phyloP scores from a whole-genome alignment of 2,888 invertebrate species.

The Hirtodrosophila duncani region DNA sequence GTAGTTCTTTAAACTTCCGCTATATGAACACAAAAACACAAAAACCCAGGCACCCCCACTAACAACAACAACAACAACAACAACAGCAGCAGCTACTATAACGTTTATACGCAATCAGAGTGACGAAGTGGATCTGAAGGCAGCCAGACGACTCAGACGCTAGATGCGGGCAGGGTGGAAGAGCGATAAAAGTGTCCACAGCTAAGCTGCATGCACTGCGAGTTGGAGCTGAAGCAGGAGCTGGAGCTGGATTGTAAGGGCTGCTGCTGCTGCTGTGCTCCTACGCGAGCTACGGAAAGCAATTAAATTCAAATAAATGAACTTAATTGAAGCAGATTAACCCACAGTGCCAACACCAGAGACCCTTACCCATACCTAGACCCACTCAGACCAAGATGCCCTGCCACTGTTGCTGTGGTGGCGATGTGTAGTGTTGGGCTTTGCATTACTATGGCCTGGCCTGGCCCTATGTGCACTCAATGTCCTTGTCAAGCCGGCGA shows the following conservation, averaged over 20 bases:
- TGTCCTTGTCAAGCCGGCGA: slow-evolving; percentile 42
- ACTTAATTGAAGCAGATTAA: slow-evolving; percentile 70
- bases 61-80: slow-evolving; percentile 6
- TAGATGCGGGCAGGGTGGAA: neutral
- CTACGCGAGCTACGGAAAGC: no score
- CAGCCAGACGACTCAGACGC: no score
- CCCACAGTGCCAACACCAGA: slow-evolving; percentile 33
- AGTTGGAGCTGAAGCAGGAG: no score
- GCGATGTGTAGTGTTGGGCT: neutral
- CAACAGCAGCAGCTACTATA: slow-evolving; percentile 2
- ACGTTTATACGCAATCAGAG: slow-evolving; percentile 15
- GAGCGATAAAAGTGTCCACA: no score
- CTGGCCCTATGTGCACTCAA: slow-evolving; percentile 27
- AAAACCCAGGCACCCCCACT: slow-evolving; percentile 5
- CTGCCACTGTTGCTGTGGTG: slow-evolving; percentile 3
- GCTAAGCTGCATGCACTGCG: no score
- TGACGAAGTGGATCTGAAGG: slow-evolving; percentile 11
- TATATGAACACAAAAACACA: slow-evolving; percentile 9
- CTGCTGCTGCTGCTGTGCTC: no score
- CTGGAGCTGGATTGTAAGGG: no score
- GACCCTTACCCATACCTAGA: no score
- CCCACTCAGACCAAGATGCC: no score
- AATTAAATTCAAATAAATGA: slow-evolving; percentile 70
- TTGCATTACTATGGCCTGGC: slow-evolving; percentile 5
- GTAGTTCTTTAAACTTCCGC: slow-evolving; percentile 10